Conservation (phyloP, 1,140 invertebrate species). For the Brachionus sp. region DNA sequence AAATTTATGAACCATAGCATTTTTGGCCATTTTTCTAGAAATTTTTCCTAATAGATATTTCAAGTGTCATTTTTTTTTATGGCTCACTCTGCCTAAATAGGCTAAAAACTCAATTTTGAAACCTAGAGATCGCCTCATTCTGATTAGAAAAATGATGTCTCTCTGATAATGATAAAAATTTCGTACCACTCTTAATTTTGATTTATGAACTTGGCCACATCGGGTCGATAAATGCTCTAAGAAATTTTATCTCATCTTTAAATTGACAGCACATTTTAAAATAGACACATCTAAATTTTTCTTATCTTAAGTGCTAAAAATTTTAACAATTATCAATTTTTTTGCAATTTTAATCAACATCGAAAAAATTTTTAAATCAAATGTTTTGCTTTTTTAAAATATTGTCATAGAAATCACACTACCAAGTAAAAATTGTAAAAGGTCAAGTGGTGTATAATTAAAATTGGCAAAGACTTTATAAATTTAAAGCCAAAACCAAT, state of each 20-base stretch:
- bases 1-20: constrained; percentile 14
- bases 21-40: neutral
- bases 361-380: no score
- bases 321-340: neutral
- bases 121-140: neutral
- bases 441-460: neutral
- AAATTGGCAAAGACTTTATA: neutral
- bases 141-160: neutral
- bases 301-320: neutral
- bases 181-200: neutral
- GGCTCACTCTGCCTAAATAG: neutral
- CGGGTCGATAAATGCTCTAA: neutral
- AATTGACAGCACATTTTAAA: neutral
- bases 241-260: neutral
- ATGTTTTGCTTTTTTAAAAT: neutral
- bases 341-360: neutral
- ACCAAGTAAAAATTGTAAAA: neutral
- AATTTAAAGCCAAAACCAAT: neutral
- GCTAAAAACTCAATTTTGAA: no score
- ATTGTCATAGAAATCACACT: neutral
- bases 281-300: neutral
- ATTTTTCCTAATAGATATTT: neutral
- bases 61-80: neutral
- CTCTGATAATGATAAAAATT: neutral
- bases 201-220: neutral